These are phyloP conservation scores for Dicentrarchus labrax DNA, from an alignment of 2,113 vertebrate species.

Conservation along the genomic window DNA sequence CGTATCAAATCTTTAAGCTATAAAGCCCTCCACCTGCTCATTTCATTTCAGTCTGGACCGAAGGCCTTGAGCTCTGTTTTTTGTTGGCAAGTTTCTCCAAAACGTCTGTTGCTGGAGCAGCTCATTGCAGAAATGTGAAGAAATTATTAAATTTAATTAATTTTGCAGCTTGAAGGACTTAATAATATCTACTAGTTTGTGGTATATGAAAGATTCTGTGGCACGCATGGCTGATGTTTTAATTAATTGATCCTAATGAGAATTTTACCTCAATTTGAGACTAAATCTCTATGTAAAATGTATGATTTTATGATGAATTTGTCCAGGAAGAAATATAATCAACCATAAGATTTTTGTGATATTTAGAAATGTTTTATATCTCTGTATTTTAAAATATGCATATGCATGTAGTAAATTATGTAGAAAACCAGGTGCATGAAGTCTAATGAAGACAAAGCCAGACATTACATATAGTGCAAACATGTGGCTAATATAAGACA, in stretches of 20 bases:
- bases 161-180: slow-evolving; percentile 11
- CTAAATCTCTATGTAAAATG: background rate
- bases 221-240: background rate
- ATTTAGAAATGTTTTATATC: too few relatives aligned
- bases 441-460: background rate
- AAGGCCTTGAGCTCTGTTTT: slow-evolving; percentile 20
- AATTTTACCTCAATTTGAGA: background rate
- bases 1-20: slow-evolving; percentile 45
- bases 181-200: background rate
- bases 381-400: too few relatives aligned
- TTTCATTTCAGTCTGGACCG: slow-evolving; percentile 33
- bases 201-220: background rate
- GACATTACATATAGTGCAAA: background rate
- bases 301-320: too few relatives aligned
- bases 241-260: background rate
- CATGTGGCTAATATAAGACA: background rate
- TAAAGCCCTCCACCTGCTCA: slow-evolving; percentile 55
- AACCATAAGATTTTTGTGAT: too few relatives aligned
- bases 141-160: background rate
- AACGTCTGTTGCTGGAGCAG: slow-evolving; percentile 32
- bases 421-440: too few relatives aligned
- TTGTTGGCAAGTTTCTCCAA: slow-evolving; percentile 7
- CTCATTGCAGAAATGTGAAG: slow-evolving; percentile 7
- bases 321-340: too few relatives aligned
- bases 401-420: too few relatives aligned